Percentiles rank a stretch among this genome's conserved stretches.
These are phyloP conservation scores for Neodiprion fabricii DNA, from an alignment of 1,140 invertebrate genomes.

Conservation along the genomic window DNA sequence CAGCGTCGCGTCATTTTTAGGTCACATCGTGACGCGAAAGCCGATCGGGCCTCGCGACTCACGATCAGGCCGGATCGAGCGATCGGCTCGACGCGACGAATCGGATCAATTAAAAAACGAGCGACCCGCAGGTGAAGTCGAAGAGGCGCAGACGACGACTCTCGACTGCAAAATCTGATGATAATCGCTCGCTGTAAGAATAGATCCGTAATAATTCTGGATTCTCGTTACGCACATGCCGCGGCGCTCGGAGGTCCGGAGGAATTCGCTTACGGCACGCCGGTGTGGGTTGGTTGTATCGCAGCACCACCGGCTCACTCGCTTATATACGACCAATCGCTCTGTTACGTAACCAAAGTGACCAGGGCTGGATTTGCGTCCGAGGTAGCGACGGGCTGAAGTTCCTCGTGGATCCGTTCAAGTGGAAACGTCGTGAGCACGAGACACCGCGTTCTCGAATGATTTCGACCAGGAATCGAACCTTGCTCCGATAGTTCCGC, in stretches of 20 bases:
- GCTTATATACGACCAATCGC: constrained; percentile 40
- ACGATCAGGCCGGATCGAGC: constrained; percentile 21
- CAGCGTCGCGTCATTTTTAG: constrained; percentile 43
- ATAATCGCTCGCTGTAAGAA: background rate
- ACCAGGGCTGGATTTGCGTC: constrained; percentile 38
- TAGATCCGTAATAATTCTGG: constrained; percentile 1
- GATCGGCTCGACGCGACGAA: constrained; percentile 8
- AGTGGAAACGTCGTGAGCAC: constrained; percentile 33
- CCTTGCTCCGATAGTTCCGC: too few relatives aligned
- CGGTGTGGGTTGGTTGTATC: background rate
- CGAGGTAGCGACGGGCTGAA: background rate
- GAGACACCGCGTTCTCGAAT: too few relatives aligned
- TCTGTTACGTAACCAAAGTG: constrained; percentile 54
- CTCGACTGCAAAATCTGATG: background rate
- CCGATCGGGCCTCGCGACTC: constrained; percentile 43
- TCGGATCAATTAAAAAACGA: constrained; percentile 2
- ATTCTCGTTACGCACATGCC: background rate
- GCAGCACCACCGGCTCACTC: background rate
- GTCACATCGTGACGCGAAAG: constrained; percentile 60
- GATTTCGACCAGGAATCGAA: too few relatives aligned
- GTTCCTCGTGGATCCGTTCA: constrained; percentile 37
- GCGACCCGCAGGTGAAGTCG: background rate
- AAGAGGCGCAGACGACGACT: background rate
- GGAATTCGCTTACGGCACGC: constrained; percentile 4
- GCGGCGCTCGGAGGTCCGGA: background rate